phyloP scores from a whole-genome alignment of 2,888 invertebrate species.

The Dicranocentrus wangi region DNA sequence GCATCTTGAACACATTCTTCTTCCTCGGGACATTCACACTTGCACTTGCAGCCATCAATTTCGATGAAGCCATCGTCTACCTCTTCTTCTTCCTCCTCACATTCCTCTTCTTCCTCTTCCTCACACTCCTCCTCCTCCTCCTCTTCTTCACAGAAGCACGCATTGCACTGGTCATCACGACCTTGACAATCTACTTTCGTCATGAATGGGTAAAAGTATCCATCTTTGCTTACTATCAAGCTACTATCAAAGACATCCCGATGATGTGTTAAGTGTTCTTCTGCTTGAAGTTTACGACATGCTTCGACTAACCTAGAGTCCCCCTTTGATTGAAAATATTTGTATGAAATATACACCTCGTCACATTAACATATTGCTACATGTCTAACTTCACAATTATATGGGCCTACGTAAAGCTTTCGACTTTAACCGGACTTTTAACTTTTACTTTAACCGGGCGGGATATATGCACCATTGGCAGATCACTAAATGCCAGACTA shows the following conservation, averaged over 20 bases:
- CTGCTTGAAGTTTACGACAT: constrained; percentile 40
- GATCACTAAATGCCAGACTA: too few relatives aligned
- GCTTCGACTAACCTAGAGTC: constrained; percentile 14
- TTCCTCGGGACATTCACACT: constrained; percentile 10
- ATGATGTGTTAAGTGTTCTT: constrained; percentile 48
- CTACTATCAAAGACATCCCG: constrained; percentile 60
- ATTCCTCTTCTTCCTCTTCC: constrained; percentile 12
- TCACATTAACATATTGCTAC: too few relatives aligned
- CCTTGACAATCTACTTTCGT: constrained; percentile 55
- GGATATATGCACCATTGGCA: too few relatives aligned
- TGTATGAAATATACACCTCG: background rate
- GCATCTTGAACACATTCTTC: constrained; percentile 60
- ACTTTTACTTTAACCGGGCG: too few relatives aligned
- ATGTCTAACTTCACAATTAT: too few relatives aligned
- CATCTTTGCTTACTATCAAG: constrained; percentile 54
- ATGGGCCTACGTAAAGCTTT: too few relatives aligned
- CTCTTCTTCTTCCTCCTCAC: constrained; percentile 14
- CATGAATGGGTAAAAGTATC: constrained; percentile 60
- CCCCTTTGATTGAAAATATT: constrained; percentile 5
- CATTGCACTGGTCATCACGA: background rate
- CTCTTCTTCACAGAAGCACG: background rate
- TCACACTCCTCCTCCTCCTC: background rate
- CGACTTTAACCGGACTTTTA: too few relatives aligned
- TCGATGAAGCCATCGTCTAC: constrained; percentile 16
- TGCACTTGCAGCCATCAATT: constrained; percentile 23